phyloP scores from a whole-genome alignment of 2,797 vertebrate genomes.

The Paramormyrops hopkinsi region DNA sequence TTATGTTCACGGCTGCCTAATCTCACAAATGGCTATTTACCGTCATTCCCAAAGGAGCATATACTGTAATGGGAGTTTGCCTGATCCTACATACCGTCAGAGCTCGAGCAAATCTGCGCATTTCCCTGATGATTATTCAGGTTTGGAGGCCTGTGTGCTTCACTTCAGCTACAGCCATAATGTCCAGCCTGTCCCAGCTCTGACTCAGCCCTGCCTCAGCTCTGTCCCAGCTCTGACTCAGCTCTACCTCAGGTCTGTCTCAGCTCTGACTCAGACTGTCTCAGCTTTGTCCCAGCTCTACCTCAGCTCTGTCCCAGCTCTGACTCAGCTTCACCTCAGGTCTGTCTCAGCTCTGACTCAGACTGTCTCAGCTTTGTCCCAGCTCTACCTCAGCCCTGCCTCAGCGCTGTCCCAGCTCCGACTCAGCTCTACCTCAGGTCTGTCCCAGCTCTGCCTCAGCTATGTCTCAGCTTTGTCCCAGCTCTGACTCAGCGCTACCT shows the following conservation, averaged over 20 bases:
- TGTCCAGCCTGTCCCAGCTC: not conserved
- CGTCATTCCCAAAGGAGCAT: not conserved
- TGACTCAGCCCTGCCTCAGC: too few species aligned
- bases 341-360: not conserved
- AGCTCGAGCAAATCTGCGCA: conserved; percentile 12
- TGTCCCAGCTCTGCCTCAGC: too few species aligned
- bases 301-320: not conserved
- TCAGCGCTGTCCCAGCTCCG: too few species aligned
- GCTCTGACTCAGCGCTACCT: not conserved
- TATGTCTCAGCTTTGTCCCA: too few species aligned
- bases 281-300: too few species aligned
- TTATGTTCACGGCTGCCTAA: not conserved
- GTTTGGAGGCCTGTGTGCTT: not conserved
- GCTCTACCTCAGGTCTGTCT: not conserved
- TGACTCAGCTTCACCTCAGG: not conserved
- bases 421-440: too few species aligned
- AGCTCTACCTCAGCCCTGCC: not conserved
- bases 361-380: not conserved
- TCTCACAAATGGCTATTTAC: not conserved
- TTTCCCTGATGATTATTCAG: not conserved
- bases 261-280: not conserved
- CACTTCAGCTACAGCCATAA: not conserved
- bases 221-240: not conserved
- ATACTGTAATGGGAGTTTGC: conserved; percentile 28
- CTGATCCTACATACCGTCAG: conserved; percentile 45